A percentile compares a stretch with the other conserved stretches of the same genome.
Conservation (phyloP, 2,888 invertebrate genomes). For the Phorcus lineatus region DNA sequence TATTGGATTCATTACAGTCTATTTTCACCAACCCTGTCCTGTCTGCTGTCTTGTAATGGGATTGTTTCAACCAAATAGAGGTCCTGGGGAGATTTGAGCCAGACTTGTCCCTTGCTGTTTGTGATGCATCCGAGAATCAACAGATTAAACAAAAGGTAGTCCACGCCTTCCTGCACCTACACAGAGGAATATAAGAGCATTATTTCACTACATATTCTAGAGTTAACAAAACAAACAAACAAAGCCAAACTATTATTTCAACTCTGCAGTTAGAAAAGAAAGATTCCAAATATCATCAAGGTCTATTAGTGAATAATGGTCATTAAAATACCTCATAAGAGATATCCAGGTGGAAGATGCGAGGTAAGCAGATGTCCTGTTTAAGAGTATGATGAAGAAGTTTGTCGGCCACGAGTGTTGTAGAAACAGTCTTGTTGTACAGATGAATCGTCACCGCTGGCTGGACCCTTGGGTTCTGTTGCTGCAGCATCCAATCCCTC, state of each 20-base stretch:
- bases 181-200: background rate
- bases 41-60: conserved; percentile 47
- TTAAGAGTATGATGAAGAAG: conserved; percentile 33
- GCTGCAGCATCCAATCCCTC: background rate
- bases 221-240: background rate
- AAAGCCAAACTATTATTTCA: no score
- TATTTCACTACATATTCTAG: background rate
- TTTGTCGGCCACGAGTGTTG: conserved; percentile 30
- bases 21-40: conserved; percentile 16
- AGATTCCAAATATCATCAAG: no score
- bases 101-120: conserved; percentile 62
- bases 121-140: conserved; percentile 60
- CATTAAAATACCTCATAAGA: conserved; percentile 49
- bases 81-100: conserved; percentile 59
- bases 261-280: no score
- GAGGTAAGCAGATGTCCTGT: conserved; percentile 27
- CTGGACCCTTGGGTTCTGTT: background rate
- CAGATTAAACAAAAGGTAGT: conserved; percentile 63
- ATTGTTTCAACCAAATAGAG: conserved; percentile 67
- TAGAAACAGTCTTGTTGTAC: conserved; percentile 26
- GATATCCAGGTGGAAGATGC: conserved; percentile 57
- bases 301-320: no score
- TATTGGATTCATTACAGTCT: no score
- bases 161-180: conserved; percentile 63
- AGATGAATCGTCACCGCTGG: conserved; percentile 32